Conservation (phyloP, 2,888 invertebrate genomes). For the Mechanitis mazaeus region DNA sequence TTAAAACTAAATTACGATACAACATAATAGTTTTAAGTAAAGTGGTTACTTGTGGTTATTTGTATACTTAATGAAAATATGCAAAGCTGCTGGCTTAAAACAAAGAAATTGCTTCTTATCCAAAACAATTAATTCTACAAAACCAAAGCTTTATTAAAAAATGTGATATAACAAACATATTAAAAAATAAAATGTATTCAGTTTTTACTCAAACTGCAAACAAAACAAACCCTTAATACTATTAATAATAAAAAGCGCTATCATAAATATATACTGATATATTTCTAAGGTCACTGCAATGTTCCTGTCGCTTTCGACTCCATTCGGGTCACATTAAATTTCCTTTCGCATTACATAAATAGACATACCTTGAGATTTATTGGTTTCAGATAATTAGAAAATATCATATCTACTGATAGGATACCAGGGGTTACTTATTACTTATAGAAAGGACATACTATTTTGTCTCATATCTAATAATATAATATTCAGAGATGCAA, state of each 20-base stretch:
- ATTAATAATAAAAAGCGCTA: not conserved
- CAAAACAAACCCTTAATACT: too few species aligned
- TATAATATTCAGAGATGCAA: too few species aligned
- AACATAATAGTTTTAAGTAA: not conserved
- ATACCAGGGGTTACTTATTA: not conserved
- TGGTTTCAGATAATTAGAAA: slow-evolving; percentile 16
- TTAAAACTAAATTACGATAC: not conserved
- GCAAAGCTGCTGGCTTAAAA: not conserved
- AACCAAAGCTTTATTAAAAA: too few species aligned
- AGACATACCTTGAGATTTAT: slow-evolving; percentile 21
- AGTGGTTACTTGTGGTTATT: slow-evolving; percentile 1
- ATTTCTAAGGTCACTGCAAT: slow-evolving; percentile 22
- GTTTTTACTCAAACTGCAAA: too few species aligned
- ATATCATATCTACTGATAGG: slow-evolving; percentile 9
- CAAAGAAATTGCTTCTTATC: too few species aligned
- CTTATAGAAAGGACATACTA: too few species aligned
- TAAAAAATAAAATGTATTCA: too few species aligned
- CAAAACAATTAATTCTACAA: too few species aligned
- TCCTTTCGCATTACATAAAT: slow-evolving; percentile 23
- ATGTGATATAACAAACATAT: too few species aligned
- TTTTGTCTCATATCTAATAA: too few species aligned
- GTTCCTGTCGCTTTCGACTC: slow-evolving; percentile 23
- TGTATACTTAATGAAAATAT: not conserved
- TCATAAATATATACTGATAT: slow-evolving; percentile 6
- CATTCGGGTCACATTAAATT: slow-evolving; percentile 25